Percentiles rank a stretch among this genome's conserved stretches.
phyloP scores from a whole-genome alignment of 92 coral and sea anemone genomes.

The Parazoanthus atlanticus region DNA sequence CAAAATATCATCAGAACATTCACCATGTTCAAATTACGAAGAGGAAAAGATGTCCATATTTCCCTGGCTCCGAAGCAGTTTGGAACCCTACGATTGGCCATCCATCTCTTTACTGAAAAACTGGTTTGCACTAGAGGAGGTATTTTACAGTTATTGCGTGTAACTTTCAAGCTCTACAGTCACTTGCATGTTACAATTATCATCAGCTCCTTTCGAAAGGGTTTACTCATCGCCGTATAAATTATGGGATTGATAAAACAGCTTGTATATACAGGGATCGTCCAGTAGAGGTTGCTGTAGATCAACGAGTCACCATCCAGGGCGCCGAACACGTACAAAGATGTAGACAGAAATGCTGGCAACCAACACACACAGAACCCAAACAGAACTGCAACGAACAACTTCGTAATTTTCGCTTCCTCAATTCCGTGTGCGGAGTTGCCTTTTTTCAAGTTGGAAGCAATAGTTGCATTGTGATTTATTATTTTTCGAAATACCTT shows the following conservation, averaged over 20 bases:
- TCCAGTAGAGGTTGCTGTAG: slow-evolving; percentile 33
- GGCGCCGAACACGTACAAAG: slow-evolving; percentile 16
- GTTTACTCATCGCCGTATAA: slow-evolving; percentile 20
- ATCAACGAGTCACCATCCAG: background rate
- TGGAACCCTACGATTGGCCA: no score
- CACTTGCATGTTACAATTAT: background rate
- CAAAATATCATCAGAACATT: no score
- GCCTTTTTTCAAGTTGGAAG: background rate
- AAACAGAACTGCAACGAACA: slow-evolving; percentile 5
- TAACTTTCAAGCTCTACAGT: no score
- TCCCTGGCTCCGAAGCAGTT: no score
- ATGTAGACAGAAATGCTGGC: slow-evolving; percentile 10
- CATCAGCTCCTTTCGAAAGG: slow-evolving; percentile 16
- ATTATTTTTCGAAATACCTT: slow-evolving; percentile 13
- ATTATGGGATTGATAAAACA: slow-evolving; percentile 31
- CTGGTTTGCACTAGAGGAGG: no score
- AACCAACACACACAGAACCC: slow-evolving; percentile 27
- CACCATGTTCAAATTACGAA: no score
- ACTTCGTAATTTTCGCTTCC: slow-evolving; percentile 19
- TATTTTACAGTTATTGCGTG: no score
- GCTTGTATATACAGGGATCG: background rate
- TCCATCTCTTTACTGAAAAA: no score
- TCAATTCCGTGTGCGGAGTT: slow-evolving; percentile 15
- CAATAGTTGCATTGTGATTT: slow-evolving; percentile 7
- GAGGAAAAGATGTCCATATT: no score